phyloP scores from a whole-genome alignment of 2,113 vertebrate species.

The Numida meleagris region DNA sequence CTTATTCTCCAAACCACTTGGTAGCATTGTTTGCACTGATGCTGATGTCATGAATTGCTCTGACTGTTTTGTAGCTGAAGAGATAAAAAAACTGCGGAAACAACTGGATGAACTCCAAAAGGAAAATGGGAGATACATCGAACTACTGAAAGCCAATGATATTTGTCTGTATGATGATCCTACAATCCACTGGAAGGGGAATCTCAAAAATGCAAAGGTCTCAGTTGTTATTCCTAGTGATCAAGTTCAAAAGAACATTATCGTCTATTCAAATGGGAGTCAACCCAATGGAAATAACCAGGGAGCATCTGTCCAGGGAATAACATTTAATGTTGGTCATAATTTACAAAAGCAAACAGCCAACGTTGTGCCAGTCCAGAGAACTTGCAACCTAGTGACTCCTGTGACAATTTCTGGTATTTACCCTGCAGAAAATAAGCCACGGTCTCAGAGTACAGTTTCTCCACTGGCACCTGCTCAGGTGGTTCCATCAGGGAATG shows the following conservation, averaged over 20 bases:
- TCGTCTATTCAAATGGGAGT: constrained; percentile 91
- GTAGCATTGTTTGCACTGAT: background rate
- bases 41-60: background rate
- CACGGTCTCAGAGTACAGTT: constrained; percentile 79
- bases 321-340: constrained; percentile 79
- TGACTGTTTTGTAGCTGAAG: constrained; percentile 85
- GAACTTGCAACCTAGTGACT: constrained; percentile 82
- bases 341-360: constrained; percentile 85
- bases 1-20: background rate
- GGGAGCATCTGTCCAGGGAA: constrained; percentile 79
- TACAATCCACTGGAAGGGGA: constrained; percentile 97
- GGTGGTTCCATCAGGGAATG: constrained; percentile 77
- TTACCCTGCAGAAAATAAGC: constrained; percentile 83
- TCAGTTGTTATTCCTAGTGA: constrained; percentile 90
- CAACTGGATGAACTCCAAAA: constrained; percentile 92
- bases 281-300: constrained; percentile 82
- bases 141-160: constrained; percentile 94
- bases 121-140: constrained; percentile 93
- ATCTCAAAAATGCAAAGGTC: constrained; percentile 87
- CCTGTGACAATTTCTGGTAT: constrained; percentile 80
- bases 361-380: constrained; percentile 87
- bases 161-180: constrained; percentile 95
- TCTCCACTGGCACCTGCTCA: constrained; percentile 77
- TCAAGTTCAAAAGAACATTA: constrained; percentile 91
- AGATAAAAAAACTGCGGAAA: constrained; percentile 91